A percentile compares a stretch with the other conserved stretches of the same genome.
phyloP scores from a whole-genome alignment of 2,113 vertebrate species.

The Macroglossus sobrinus region DNA sequence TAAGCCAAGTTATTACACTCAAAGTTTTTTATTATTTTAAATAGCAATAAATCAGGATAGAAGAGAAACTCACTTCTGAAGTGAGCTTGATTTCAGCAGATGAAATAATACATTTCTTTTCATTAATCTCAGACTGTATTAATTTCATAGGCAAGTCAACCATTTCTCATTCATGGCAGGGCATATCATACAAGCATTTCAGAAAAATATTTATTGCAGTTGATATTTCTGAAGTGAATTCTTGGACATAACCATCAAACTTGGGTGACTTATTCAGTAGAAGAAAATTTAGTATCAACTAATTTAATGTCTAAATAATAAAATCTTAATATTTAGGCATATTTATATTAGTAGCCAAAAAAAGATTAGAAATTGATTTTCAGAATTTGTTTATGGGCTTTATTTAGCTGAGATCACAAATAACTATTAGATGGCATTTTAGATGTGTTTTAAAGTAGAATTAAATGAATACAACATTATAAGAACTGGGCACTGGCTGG shows the following conservation, averaged over 20 bases:
- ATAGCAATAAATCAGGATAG: not conserved
- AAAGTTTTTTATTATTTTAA: not conserved
- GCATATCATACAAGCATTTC: not conserved
- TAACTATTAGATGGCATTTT: not conserved
- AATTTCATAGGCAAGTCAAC: slow-evolving; percentile 7
- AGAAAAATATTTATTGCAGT: not conserved
- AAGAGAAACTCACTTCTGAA: not conserved
- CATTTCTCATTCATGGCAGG: not conserved
- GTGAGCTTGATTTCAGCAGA: not conserved
- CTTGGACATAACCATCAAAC: not conserved
- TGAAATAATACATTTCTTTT: not conserved
- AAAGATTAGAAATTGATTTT: not conserved
- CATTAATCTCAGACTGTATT: not conserved
- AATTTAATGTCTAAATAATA: not conserved
- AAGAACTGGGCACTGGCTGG: not conserved
- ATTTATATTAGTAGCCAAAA: slow-evolving; percentile 15
- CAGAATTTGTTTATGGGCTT: not conserved
- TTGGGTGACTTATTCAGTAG: not conserved
- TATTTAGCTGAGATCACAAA: not conserved
- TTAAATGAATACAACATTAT: not conserved
- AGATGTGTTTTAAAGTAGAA: not conserved
- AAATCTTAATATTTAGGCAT: not conserved
- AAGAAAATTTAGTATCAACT: not conserved
- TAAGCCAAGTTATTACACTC: not conserved
- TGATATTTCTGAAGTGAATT: slow-evolving; percentile 44